Evolutionary conservation across 2,113 vertebrate genomes (phyloP), one percentile per base, ranked within the genome.

Genomic region (Ammospiza nelsoni): DNA sequence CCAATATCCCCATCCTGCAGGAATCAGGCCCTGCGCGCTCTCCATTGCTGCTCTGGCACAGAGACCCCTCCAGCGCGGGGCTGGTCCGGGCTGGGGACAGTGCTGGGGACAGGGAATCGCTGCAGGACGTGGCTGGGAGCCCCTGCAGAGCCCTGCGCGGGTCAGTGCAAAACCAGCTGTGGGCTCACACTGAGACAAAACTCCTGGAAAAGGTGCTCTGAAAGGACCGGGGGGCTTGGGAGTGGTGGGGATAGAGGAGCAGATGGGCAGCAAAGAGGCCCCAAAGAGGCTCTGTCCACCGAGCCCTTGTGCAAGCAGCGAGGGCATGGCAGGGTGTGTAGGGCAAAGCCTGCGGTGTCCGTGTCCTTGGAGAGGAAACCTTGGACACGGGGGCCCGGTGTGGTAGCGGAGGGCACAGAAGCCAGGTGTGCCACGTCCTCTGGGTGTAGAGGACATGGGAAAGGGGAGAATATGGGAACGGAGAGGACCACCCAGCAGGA

Each of bases 111-210:
- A 0, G 27, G 33, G 15, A 25, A 2, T 22, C 10, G 7, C 39
- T 52, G 31, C 22, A 1, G 5, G 46, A 37, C 25, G 28, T n/a
- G 18, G 12, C 20, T 17, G 48, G 62, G 54, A 82, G 8, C 18
- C 39, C 72, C 10, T 0, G 0, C 55, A 23, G 28, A 66, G n/a
- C 31, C 33, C 49, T 31, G 18, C 0, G 0, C 0, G 9, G 43
- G 27, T 43, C 35, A 27, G 27, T 1, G 35, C 23, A 20, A 63
- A 48, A 49, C 8, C 51, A 39, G 20, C 24, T 49, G 12, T 11
- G 84, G 57, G 51, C 25, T 82, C 48, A 29, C 14, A 2, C 0
- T 1, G 48, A 58, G 43, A 12, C 22, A 74, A 84, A 87, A 52
- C 29, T 35, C 18, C 51, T 12, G 43, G 35, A 16, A 54, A 59